Base-by-base conservation (phyloP, 2,888 invertebrate genomes). In the Parnassius smintheus region DNA sequence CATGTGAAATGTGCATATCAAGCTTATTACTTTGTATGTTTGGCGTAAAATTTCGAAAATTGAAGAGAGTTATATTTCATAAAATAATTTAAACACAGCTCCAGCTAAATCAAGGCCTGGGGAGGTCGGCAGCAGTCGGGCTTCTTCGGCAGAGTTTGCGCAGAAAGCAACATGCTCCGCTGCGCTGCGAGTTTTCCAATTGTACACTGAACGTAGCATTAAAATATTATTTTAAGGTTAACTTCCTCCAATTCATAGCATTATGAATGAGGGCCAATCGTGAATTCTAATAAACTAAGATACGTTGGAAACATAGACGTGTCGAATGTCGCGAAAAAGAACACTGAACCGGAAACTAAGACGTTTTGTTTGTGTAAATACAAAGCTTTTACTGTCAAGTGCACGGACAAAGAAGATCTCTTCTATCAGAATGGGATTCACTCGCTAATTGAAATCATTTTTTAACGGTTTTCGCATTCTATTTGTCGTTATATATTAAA, bases 331-430 rank as follows among this genome's bases (percentile, higher is more conserved):
- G 89, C 90, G 90, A 78, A 88, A 84, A 81, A 85, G 86, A 83
- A 88, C 82, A 70, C 78, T 90, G 72, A 85, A 83, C 72, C 83
- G 89, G 70, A 90, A 91, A 83, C 78, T 90, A 76, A 85, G 88
- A 85, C 87, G 90, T 82, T 91, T 91, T 87, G 87, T 91, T 89
- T 91, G 91, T 91, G 89, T 91, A 85, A 90, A 91, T 89, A 91
- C 90, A 82, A 90, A 91, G 86, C 88, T 90, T 81, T 85, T 89
- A 82, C 86, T 89, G 76, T 88, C 88, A 85, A 88, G 90, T 90
- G 88, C 88, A 86, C 88, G 90, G 88, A 91, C 91, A 91, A 91
- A 91, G 91, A 83, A 87, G 82, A 85, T 81, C 80, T 74, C 79
- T 78, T 76, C 80, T 75, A 78, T 76, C 75, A 76, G 70, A 74